A percentile compares a stretch with the other conserved stretches of the same genome.
phyloP scores from a whole-genome alignment of 1,140 invertebrate genomes.

The Coelopa frigida region DNA sequence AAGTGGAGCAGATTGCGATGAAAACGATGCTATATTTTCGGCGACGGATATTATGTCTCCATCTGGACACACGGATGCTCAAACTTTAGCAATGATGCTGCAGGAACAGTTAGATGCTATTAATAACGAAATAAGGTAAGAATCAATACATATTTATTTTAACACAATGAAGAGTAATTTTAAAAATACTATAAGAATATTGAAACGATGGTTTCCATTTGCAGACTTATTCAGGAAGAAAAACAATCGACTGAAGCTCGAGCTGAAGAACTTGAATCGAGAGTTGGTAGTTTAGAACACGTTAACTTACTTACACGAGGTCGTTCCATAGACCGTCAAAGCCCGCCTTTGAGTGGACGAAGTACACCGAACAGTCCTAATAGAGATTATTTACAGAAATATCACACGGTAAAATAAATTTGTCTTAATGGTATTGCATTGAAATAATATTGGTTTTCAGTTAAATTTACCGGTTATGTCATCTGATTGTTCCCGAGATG shows the following conservation, averaged over 20 bases:
- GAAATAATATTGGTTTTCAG: slow-evolving; percentile 36
- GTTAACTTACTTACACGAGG: slow-evolving; percentile 79
- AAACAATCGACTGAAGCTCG: slow-evolving; percentile 95
- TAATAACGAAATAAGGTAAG: slow-evolving; percentile 89
- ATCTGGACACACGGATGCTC: slow-evolving; percentile 85
- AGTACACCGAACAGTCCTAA: slow-evolving; percentile 45
- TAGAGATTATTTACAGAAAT: slow-evolving; percentile 48
- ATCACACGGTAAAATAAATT: slow-evolving; percentile 43
- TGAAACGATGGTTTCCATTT: neutral
- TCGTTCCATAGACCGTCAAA: slow-evolving; percentile 63
- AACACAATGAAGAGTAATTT: neutral
- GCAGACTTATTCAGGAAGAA: slow-evolving; percentile 89
- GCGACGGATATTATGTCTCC: slow-evolving; percentile 66
- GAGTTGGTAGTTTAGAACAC: slow-evolving; percentile 90
- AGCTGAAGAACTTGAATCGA: slow-evolving; percentile 94
- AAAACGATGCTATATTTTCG: slow-evolving; percentile 56
- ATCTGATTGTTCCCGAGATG: slow-evolving; percentile 58
- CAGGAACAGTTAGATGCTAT: slow-evolving; percentile 99
- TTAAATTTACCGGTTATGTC: slow-evolving; percentile 60
- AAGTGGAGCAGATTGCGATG: slow-evolving; percentile 73
- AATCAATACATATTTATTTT: neutral
- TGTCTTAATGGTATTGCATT: neutral
- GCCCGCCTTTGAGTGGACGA: slow-evolving; percentile 70
- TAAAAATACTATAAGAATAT: slow-evolving; percentile 4
- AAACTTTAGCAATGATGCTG: slow-evolving; percentile 94